Evolutionary conservation across 2,113 vertebrate genomes (phyloP).

Genomic region (Lampris megalopsis): DNA sequence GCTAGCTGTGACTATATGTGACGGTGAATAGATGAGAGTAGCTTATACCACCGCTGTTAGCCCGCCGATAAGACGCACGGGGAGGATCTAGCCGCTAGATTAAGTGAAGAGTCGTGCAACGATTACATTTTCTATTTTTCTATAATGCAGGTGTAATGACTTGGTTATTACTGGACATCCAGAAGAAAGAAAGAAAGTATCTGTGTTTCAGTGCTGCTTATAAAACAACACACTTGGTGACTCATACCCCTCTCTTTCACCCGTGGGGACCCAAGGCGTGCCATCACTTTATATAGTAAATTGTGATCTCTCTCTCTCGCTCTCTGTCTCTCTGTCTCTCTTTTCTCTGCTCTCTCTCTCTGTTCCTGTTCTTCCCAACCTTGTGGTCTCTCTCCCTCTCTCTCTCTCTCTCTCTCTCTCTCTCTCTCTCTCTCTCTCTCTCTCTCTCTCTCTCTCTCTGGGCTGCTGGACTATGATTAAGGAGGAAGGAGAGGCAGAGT

Average conservation of each 20-base stretch:
- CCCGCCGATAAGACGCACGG: no score
- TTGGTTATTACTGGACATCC: no score
- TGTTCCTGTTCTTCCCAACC: background rate
- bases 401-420: slow-evolving; percentile 32
- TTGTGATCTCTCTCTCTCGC: background rate
- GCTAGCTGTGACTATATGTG: no score
- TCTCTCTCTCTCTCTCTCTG: slow-evolving; percentile 28
- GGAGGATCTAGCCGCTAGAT: no score
- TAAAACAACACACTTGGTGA: slow-evolving; percentile 56
- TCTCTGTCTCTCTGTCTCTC: background rate
- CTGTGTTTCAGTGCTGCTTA: slow-evolving; percentile 17
- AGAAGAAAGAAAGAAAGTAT: background rate
- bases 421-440: slow-evolving; percentile 18
- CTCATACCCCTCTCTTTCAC: slow-evolving; percentile 45
- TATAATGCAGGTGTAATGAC: no score
- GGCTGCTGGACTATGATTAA: slow-evolving; percentile 59
- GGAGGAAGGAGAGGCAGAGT: slow-evolving; percentile 35
- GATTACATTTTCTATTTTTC: no score
- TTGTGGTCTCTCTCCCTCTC: slow-evolving; percentile 8
- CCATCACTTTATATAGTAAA: slow-evolving; percentile 81
- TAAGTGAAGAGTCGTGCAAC: no score
- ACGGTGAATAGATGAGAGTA: no score
- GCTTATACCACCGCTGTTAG: no score
- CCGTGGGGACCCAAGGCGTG: slow-evolving; percentile 67
- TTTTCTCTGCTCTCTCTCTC: background rate